A percentile compares a stretch with the other conserved stretches of the same genome.
Conservation (phyloP, 2,113 vertebrate genomes). For the Coracopsis vasa region DNA sequence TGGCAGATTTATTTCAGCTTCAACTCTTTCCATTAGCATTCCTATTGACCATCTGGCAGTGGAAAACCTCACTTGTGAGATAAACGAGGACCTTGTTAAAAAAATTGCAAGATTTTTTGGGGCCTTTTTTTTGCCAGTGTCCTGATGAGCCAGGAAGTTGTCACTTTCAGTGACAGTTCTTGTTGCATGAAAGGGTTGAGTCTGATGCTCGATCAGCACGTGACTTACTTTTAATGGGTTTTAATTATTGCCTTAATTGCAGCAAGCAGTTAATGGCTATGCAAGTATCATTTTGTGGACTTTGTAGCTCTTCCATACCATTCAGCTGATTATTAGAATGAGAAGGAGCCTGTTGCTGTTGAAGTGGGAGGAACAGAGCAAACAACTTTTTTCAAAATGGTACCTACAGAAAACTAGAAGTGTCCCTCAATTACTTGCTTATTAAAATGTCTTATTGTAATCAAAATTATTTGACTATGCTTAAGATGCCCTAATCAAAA, state of each 20-base stretch:
- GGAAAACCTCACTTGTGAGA: slow-evolving; percentile 52
- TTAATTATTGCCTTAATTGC: neutral
- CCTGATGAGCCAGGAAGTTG: slow-evolving; percentile 55
- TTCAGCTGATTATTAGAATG: neutral
- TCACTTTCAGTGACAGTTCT: slow-evolving; percentile 26
- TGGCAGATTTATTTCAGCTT: slow-evolving; percentile 75
- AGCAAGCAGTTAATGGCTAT: neutral
- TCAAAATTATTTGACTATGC: neutral
- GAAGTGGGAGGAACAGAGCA: neutral
- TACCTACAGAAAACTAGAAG: neutral
- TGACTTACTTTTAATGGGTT: slow-evolving; percentile 29
- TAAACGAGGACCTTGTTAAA: slow-evolving; percentile 33
- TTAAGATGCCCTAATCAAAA: neutral
- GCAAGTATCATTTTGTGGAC: neutral
- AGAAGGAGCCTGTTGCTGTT: neutral
- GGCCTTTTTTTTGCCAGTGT: slow-evolving; percentile 23
- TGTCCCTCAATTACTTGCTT: neutral
- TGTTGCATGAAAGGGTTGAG: slow-evolving; percentile 5
- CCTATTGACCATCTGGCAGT: slow-evolving; percentile 70
- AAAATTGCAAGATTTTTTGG: slow-evolving; percentile 43
- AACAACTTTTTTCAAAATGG: neutral
- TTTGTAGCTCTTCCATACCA: neutral
- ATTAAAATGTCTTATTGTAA: neutral
- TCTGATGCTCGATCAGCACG: neutral
- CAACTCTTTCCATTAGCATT: slow-evolving; percentile 72